Percentiles rank a stretch among this genome's conserved stretches.
Conservation (phyloP, 2,797 vertebrate genomes). For the Mormyrops boulengeri region DNA sequence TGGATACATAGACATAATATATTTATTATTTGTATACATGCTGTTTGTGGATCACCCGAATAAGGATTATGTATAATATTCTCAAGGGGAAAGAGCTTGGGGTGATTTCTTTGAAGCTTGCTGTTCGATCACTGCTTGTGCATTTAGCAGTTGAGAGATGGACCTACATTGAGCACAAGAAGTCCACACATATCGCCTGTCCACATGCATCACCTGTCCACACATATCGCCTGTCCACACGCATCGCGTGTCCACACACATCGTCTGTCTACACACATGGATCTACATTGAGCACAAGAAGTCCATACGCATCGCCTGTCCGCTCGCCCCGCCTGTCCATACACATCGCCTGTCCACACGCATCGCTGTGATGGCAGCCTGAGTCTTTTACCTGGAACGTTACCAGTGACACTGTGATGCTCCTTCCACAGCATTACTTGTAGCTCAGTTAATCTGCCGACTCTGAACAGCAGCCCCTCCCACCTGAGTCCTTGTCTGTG, state of each 20-base stretch:
- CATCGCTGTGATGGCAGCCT: not conserved
- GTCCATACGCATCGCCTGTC: too few relatives aligned
- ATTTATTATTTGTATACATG: not conserved
- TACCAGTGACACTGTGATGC: not conserved
- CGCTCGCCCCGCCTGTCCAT: too few relatives aligned
- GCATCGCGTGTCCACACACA: not conserved
- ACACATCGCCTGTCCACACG: not conserved
- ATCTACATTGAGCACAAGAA: too few relatives aligned
- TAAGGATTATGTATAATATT: not conserved
- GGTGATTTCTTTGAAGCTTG: not conserved
- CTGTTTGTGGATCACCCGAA: not conserved
- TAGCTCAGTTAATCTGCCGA: not conserved
- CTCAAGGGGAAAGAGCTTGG: not conserved
- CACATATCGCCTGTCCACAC: too few relatives aligned
- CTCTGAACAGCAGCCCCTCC: not conserved
- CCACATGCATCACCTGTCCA: accelerated
- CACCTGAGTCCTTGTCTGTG: not conserved
- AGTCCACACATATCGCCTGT: not conserved
- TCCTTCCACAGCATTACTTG: not conserved
- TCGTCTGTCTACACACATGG: not conserved
- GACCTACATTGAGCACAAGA: not conserved
- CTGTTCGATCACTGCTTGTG: not conserved
- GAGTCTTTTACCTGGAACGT: not conserved
- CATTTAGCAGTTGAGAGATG: not conserved
- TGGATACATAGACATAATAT: not conserved